Evolutionary conservation across 2,888 invertebrate genomes (phyloP).

Genomic region (Tetheella fluctuosa): DNA sequence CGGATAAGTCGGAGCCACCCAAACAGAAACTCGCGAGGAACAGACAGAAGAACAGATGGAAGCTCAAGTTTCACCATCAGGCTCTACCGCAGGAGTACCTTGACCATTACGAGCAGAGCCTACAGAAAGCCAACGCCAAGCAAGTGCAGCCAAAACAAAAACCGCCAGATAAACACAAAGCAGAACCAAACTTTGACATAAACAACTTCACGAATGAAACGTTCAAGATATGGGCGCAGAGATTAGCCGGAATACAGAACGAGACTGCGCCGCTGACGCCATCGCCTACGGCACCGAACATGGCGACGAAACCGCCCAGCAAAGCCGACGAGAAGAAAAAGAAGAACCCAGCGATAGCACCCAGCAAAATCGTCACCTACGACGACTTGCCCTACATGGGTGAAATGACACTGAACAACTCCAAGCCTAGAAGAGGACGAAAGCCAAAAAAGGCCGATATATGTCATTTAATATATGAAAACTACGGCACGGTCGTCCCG

Average conservation of each 20-base stretch:
- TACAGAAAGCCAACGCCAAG: slow-evolving; percentile 81
- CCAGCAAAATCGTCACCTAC: slow-evolving; percentile 86
- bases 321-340: slow-evolving; percentile 67
- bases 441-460: slow-evolving; percentile 97
- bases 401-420: slow-evolving; percentile 94
- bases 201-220: slow-evolving; percentile 85
- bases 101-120: slow-evolving; percentile 90
- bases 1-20: slow-evolving; percentile 59
- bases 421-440: slow-evolving; percentile 92
- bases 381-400: slow-evolving; percentile 96
- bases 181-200: slow-evolving; percentile 65
- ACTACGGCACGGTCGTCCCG: slow-evolving; percentile 94
- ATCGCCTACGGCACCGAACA: slow-evolving; percentile 48
- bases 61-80: slow-evolving; percentile 92
- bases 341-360: slow-evolving; percentile 68
- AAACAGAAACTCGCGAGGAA: slow-evolving; percentile 68
- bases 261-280: slow-evolving; percentile 62
- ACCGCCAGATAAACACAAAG: slow-evolving; percentile 64
- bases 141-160: slow-evolving; percentile 54
- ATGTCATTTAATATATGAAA: slow-evolving; percentile 95
- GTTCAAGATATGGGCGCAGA: slow-evolving; percentile 89
- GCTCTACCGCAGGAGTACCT: slow-evolving; percentile 91
- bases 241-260: slow-evolving; percentile 89
- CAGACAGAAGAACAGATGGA: slow-evolving; percentile 88
- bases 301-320: slow-evolving; percentile 51